Conservation (phyloP, 1,140 invertebrate species). For the Penaeus vannamei region DNA sequence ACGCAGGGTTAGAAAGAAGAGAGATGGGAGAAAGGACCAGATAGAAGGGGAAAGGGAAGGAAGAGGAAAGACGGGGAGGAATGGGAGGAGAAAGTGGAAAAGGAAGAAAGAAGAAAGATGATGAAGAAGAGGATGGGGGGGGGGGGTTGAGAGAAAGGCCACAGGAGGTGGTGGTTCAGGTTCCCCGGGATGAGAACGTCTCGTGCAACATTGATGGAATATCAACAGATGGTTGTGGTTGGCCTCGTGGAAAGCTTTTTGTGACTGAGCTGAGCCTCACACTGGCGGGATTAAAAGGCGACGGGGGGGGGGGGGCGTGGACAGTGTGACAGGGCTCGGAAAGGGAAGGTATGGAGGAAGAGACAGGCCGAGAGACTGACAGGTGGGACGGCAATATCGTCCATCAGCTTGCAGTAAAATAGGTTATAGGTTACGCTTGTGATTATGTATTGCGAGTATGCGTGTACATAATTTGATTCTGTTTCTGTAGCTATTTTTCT, state of each 20-base stretch:
- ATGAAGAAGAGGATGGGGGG: not conserved
- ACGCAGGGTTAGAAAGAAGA: not conserved
- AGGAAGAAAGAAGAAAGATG: not conserved
- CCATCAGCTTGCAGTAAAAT: no score
- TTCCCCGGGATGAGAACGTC: not conserved
- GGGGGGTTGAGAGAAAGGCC: not conserved
- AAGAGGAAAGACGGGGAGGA: not conserved
- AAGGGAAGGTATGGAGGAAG: not conserved
- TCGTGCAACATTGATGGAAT: slow-evolving; percentile 2
- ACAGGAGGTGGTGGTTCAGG: not conserved
- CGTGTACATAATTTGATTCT: not conserved
- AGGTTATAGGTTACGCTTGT: not conserved
- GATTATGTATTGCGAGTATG: no score
- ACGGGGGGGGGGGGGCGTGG: not conserved
- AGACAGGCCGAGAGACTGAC: not conserved
- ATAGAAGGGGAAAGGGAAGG: not conserved
- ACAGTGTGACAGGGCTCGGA: no score
- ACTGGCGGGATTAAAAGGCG: not conserved
- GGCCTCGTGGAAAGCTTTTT: not conserved
- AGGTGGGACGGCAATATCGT: no score
- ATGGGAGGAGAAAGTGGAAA: not conserved
- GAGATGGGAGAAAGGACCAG: not conserved
- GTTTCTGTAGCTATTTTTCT: no score
- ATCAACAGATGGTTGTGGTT: slow-evolving; percentile 6
- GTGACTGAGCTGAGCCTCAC: not conserved